These are phyloP conservation scores for Ciconia maguari DNA, from an alignment of 2,113 vertebrate species.

Conservation along the genomic window DNA sequence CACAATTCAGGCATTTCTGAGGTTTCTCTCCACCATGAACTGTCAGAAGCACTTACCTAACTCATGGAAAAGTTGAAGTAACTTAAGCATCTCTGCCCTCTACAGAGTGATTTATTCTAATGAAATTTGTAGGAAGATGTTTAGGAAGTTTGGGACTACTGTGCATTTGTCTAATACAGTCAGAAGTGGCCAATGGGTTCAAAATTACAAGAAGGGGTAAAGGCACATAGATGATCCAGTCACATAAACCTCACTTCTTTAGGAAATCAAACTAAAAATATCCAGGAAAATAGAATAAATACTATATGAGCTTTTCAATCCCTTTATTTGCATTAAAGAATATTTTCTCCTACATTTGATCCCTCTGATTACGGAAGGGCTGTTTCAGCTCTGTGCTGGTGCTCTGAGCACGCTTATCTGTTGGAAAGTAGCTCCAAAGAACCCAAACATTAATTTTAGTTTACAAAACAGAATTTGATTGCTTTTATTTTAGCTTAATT, in stretches of 20 bases:
- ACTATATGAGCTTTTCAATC: neutral
- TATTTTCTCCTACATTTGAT: neutral
- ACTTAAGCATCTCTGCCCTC: neutral
- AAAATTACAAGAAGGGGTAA: neutral
- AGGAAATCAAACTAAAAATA: neutral
- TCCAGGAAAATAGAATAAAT: neutral
- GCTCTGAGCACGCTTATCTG: neutral
- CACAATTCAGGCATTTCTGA: neutral
- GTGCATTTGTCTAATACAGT: neutral
- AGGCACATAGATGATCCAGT: neutral
- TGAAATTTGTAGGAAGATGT: neutral
- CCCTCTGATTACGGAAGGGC: neutral
- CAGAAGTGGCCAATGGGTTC: neutral
- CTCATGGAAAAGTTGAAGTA: neutral
- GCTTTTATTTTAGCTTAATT: conserved; percentile 57
- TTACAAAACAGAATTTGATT: neutral
- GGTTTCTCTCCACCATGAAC: neutral
- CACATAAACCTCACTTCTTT: neutral
- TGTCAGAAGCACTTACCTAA: neutral
- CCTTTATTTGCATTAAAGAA: neutral
- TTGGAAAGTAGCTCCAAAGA: neutral
- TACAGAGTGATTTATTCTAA: neutral
- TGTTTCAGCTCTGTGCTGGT: neutral
- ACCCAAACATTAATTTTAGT: neutral
- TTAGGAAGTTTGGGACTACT: neutral